phyloP scores from a whole-genome alignment of 2,888 invertebrate genomes.

The Kuschelorhynchus macadamiae region DNA sequence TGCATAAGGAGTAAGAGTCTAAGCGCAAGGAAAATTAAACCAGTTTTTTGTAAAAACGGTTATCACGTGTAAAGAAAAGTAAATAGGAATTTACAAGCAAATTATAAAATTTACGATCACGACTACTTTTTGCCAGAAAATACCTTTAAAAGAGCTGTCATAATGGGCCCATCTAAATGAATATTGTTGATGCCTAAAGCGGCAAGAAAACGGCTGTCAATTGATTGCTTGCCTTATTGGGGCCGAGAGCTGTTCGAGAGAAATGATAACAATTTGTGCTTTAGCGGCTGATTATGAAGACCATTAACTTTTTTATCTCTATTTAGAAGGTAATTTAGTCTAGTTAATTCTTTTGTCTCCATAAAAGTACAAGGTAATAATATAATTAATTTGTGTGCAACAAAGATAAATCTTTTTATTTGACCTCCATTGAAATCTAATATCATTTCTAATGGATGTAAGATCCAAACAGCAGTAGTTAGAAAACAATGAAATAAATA shows the following conservation, averaged over 20 bases:
- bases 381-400: no score
- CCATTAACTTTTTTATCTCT: conserved; percentile 39
- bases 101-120: conserved; percentile 40
- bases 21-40: background rate
- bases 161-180: conserved; percentile 48
- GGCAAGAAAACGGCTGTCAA: conserved; percentile 54
- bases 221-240: conserved; percentile 58
- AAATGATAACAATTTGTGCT: conserved; percentile 56
- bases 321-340: conserved; percentile 29
- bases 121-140: conserved; percentile 38
- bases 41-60: background rate
- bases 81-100: conserved; percentile 42
- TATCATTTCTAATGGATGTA: no score
- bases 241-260: conserved; percentile 54
- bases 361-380: no score
- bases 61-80: background rate
- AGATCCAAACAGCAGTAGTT: no score
- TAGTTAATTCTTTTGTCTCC: conserved; percentile 3
- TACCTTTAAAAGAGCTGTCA: conserved; percentile 50
- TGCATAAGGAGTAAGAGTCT: no score
- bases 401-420: no score
- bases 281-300: conserved; percentile 44
- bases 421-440: no score
- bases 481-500: no score
- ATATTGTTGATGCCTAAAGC: conserved; percentile 52